A percentile compares a stretch with the other conserved stretches of the same genome.
These are phyloP conservation scores for Paramisgurnus dabryanus DNA, from an alignment of 2,113 vertebrate species.

Conservation along the genomic window DNA sequence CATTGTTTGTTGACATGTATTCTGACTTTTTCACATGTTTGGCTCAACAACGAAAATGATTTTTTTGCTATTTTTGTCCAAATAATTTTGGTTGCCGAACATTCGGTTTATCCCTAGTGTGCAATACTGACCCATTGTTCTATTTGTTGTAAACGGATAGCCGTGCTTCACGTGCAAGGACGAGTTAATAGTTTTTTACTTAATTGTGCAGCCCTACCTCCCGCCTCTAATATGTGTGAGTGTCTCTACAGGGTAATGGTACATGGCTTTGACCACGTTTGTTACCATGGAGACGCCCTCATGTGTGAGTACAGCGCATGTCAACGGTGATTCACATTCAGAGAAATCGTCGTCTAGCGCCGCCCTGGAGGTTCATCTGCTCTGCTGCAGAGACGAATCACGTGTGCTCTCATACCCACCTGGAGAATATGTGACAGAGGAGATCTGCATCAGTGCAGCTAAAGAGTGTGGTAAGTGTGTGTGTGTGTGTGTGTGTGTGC, in stretches of 20 bases:
- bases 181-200: no score
- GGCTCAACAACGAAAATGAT: no score
- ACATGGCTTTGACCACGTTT: slow-evolving; percentile 85
- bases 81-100: no score
- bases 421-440: slow-evolving; percentile 88
- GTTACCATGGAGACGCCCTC: slow-evolving; percentile 79
- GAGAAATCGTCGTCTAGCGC: slow-evolving; percentile 68
- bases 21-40: no score
- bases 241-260: slow-evolving; percentile 30
- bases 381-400: slow-evolving; percentile 73
- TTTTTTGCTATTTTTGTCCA: no score
- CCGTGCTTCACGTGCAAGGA: no score
- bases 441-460: slow-evolving; percentile 86
- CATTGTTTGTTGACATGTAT: no score
- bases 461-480: slow-evolving; percentile 85
- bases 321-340: slow-evolving; percentile 68
- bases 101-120: no score
- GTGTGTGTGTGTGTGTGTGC: slow-evolving; percentile 31
- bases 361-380: slow-evolving; percentile 82
- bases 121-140: no score
- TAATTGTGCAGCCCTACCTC: background rate
- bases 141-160: no score
- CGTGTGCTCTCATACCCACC: slow-evolving; percentile 77
- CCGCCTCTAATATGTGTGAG: slow-evolving; percentile 34
- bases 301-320: slow-evolving; percentile 50